Evolutionary conservation across 1,140 invertebrate genomes (phyloP), one percentile per base, ranked within the genome.

Genomic region (Bombus waltoni): DNA sequence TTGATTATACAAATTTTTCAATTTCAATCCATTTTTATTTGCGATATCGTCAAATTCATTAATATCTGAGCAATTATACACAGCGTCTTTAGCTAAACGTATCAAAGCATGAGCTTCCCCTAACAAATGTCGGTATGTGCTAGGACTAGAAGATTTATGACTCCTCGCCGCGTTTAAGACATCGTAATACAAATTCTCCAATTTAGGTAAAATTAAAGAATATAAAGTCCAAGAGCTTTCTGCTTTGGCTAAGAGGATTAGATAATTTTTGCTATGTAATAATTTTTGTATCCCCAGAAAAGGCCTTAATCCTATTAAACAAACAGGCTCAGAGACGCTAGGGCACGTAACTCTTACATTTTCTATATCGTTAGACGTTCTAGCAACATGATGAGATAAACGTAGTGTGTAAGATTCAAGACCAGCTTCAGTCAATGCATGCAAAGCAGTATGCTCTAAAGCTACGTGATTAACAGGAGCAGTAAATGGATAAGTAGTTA

Each of bases 321-420:
- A 97, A 57, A 98, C 96, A 0, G 97, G 96, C 75, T 97, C 96
- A 65, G 96, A 95, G 8, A 96, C 93, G 32, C 96, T 95, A 4
- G 97, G 96, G 78, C 96, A 96, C 2, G 96, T 95, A 8, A 91
- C 78, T 84, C 92, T 94, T 8, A 92, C 80, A 72, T 93, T 90
- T 83, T 95, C 92, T 1, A 92, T 76, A 6, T 92, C 87, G 59
- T 94, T 92, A 0, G 95, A 89, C 47, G 89, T 93, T 88, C 88
- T 93, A 9, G 92, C 90, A 6, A 96, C 90, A 68, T 96, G 95
- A 92, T 97, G 96, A 0, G 96, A 96, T 59, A 97, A 94, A 59
- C 97, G 95, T 47, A 97, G 94, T 1, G 97, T 98, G 88, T 98
- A 98, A 0, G 97, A 97, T 92, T 98, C 97, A 11, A 98, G 95